Evolutionary conservation across 2,888 invertebrate species (phyloP).

Genomic region (Ceramica pisi): DNA sequence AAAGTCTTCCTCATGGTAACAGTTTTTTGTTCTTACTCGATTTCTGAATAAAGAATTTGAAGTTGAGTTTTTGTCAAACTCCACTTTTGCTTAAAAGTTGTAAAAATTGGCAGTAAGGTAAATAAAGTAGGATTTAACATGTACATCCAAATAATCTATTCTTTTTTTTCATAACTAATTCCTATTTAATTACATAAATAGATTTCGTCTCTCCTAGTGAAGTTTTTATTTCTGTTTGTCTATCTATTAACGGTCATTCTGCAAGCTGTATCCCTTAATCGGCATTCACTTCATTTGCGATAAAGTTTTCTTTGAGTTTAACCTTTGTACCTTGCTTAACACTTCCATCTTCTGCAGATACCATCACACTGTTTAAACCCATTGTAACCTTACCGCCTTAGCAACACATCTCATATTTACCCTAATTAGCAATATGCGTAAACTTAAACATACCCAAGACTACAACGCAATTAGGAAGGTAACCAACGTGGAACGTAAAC

Average conservation of each 20-base stretch:
- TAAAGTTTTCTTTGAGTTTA: neutral
- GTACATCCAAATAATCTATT: no score
- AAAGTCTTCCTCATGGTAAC: neutral
- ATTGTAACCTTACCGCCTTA: neutral
- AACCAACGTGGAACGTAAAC: slow-evolving; percentile 52
- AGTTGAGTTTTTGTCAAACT: no score
- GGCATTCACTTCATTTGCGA: neutral
- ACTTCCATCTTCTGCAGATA: neutral
- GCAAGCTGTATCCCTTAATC: neutral
- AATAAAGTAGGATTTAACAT: no score
- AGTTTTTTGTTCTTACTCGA: no score
- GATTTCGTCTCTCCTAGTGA: no score
- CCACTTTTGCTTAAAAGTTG: no score
- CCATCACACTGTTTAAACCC: neutral
- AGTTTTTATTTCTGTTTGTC: no score
- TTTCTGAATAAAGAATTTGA: no score
- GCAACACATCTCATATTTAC: slow-evolving; percentile 10
- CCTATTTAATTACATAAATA: no score
- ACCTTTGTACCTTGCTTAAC: neutral
- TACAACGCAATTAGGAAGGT: slow-evolving; percentile 50
- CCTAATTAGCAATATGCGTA: slow-evolving; percentile 23
- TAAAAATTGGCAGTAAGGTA: no score
- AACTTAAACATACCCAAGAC: slow-evolving; percentile 27
- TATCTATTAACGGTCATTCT: neutral
- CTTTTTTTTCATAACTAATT: no score